Conservation (phyloP, 2,113 vertebrate genomes). For the Pomatostomus ruficeps region DNA sequence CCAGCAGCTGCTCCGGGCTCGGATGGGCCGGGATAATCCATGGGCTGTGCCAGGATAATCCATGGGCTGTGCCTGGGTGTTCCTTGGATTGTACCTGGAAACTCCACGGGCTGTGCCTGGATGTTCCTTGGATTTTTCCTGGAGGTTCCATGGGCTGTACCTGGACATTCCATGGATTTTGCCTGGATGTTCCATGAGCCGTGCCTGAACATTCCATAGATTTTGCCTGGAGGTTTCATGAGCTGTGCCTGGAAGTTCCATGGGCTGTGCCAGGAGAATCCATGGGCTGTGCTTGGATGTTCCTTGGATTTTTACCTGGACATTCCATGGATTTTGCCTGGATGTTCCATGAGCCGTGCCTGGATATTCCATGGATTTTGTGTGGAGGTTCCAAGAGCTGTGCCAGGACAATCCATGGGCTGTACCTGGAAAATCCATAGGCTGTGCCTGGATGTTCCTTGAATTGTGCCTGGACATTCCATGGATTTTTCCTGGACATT, state of each 20-base stretch:
- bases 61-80: not conserved
- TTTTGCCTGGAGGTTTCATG: accelerated
- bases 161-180: not conserved
- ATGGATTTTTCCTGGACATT: accelerated
- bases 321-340: not conserved
- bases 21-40: accelerated
- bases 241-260: accelerated
- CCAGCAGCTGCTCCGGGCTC: not conserved
- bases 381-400: too few relatives aligned
- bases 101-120: not conserved
- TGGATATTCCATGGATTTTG: accelerated
- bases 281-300: accelerated
- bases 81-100: accelerated
- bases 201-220: not conserved
- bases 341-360: not conserved
- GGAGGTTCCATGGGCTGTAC: accelerated
- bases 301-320: not conserved
- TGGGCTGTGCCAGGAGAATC: accelerated
- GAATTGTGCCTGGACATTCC: not conserved
- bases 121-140: accelerated
- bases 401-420: accelerated
- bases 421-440: accelerated
- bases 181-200: not conserved
- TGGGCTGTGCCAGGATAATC: not conserved
- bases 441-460: not conserved